A percentile compares a stretch with the other conserved stretches of the same genome.
Conservation (phyloP, 2,888 invertebrate genomes). For the Mechanitis messenoides region DNA sequence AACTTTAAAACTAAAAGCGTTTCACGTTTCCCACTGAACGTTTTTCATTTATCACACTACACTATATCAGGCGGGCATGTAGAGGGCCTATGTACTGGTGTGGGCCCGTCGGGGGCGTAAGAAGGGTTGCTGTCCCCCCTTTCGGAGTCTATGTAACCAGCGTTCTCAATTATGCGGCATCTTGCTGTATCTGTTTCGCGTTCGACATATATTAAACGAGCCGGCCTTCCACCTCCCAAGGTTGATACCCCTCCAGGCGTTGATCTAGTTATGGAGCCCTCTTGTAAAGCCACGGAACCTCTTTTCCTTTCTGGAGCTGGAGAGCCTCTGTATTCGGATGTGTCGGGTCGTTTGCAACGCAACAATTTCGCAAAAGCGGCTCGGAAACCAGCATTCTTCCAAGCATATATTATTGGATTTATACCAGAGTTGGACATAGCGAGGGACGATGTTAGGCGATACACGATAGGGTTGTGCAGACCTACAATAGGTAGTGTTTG, state of each 20-base stretch:
- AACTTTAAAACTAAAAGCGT: conserved; percentile 71
- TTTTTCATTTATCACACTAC: conserved; percentile 54
- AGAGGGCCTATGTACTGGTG: conserved; percentile 59
- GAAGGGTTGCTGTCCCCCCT: conserved; percentile 66
- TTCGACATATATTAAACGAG: conserved; percentile 61
- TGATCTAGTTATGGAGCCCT: conserved; percentile 62
- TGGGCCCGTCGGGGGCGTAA: conserved; percentile 66
- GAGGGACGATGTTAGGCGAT: conserved; percentile 81
- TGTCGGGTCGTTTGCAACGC: conserved; percentile 80
- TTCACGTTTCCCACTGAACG: conserved; percentile 71
- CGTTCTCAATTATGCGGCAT: conserved; percentile 72
- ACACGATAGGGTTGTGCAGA: conserved; percentile 74
- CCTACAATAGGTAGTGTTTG: conserved; percentile 74
- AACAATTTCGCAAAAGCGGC: conserved; percentile 82
- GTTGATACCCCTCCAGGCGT: conserved; percentile 51
- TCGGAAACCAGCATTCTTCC: conserved; percentile 88
- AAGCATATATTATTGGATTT: conserved; percentile 89
- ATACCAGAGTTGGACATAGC: conserved; percentile 88
- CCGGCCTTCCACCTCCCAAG: conserved; percentile 65
- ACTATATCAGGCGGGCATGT: conserved; percentile 47
- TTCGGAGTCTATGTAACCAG: conserved; percentile 65
- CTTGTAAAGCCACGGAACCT: conserved; percentile 68
- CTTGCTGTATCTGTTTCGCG: conserved; percentile 53
- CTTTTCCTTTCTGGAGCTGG: conserved; percentile 74
- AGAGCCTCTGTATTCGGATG: conserved; percentile 73